phyloP scores from a whole-genome alignment of 2,888 invertebrate species.

The Tinea semifulvella region DNA sequence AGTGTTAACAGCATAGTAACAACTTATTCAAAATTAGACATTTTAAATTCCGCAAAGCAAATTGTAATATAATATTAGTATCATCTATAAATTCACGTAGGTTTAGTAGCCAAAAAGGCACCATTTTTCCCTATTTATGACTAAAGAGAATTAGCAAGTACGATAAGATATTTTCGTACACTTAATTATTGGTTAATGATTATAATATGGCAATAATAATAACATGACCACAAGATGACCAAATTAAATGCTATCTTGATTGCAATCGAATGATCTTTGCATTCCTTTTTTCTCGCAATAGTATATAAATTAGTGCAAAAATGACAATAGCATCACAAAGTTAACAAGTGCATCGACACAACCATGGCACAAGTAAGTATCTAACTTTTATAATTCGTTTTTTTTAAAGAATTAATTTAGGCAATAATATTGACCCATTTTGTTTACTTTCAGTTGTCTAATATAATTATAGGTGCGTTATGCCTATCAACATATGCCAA shows the following conservation, averaged over 20 bases:
- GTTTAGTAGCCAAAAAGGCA: too few relatives aligned
- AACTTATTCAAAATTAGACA: too few relatives aligned
- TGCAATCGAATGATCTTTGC: background rate
- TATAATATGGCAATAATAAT: background rate
- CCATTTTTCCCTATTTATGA: too few relatives aligned
- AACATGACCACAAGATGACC: slow-evolving; percentile 1
- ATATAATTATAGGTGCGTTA: background rate
- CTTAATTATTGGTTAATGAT: background rate
- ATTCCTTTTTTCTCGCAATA: background rate
- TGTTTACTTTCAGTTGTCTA: background rate
- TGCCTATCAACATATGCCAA: background rate
- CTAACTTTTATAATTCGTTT: background rate
- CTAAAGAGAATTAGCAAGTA: too few relatives aligned
- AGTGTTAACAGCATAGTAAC: too few relatives aligned
- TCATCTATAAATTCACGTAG: too few relatives aligned
- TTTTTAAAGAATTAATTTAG: background rate
- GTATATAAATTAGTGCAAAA: background rate
- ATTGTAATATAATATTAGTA: too few relatives aligned
- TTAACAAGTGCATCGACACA: background rate
- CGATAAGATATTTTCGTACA: background rate
- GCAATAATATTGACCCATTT: background rate
- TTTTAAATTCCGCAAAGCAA: too few relatives aligned
- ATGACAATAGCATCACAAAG: background rate
- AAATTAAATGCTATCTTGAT: background rate
- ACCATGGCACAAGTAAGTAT: slow-evolving; percentile 7